Evolutionary conservation across 2,113 vertebrate species (phyloP), one percentile per base, ranked within the genome.

Genomic region (Leucosticte australis): DNA sequence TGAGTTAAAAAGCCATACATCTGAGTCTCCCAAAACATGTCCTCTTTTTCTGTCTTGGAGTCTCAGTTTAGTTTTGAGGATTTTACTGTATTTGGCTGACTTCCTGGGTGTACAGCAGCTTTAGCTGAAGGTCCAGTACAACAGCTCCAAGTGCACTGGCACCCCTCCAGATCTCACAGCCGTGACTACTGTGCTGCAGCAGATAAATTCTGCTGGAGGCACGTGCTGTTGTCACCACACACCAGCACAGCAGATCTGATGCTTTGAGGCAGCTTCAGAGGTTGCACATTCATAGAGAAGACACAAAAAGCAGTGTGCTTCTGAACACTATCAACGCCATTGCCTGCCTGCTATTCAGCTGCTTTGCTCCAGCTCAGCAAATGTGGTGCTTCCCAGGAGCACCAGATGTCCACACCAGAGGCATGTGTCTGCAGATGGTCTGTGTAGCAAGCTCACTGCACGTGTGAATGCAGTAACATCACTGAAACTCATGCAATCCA

Each of bases 161-260:
- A 57, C 12, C 8, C 27, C 47, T 95, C 89, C 89, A 93, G 86
- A 47, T 35, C 88, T 94, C 16, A 5, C 90, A 94, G 88, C 78
- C 57, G 0, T 83, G 57, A 85, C 96, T 97, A 92, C 95, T n/a
- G 89, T 86, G 60, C 91, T 94, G 64, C 83, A 89, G 94, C 60
- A 92, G 89, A 90, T 78, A 80, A 94, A 93, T 90, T 59, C 76
- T 89, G 79, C 80, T 63, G 86, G 39, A 95, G 64, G 73, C 89
- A 87, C 2, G 17, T 71, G 86, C 94, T 89, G 35, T 87, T 95
- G 80, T 95, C 95, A 91, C 80, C 86, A 78, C 1, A 2, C 68
- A 92, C 80, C 83, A 71, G 2, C 44, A 42, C 2, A 88, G 88
- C 64, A 83, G 71, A 50, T 86, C 49, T 52, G 52, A 39, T 71